Evolutionary conservation across 92 coral and sea anemone species (phyloP), one percentile per base, ranked within the genome.

Genomic region (Zoanthus gigantus): DNA sequence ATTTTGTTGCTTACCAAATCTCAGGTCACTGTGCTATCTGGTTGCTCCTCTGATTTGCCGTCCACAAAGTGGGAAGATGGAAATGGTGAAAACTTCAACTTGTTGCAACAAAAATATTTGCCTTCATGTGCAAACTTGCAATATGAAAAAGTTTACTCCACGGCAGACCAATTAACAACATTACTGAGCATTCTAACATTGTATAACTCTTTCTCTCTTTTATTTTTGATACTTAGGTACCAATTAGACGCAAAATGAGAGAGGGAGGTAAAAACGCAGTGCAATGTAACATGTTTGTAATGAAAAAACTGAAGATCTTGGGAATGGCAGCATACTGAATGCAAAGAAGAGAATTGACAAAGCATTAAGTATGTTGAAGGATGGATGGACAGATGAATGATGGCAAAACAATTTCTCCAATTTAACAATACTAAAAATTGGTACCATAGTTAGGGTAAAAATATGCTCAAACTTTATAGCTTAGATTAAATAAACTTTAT

Each of bases 381-480:
- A 32, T 79, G 83, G 83, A 58, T 78, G 83, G 71, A 78, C 57
- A 69, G 71, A 60, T 79, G 83, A 79, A 79, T 63, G 71, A 79
- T 15, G 68, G 72, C 53, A 42, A 79, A 34, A 31, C 56, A 37
- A 5, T 5, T 17, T 8, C 30, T 31, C 0, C 56, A 30, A 34
- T 31, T 42, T 57, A 29, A 60, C 54, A 50, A 3, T 50, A 11
- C 12, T 50, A 50, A 50, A 7, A 7, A 50, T 50, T 50, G 9
- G 56, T 50, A 50, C 56, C 9, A 50, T 50, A 50, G 8, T 47
- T 47, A 47, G 23, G 42, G 42, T 37, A 37, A 2, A 37, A 37
- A 37, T 4, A 37, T 2, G 42, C 42, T 37, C 42, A 50, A 50
- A 0, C 23, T 23, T 23, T 23, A 23, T 23, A 23, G 23, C 23